Conservation (phyloP, 2,797 vertebrate species). For the Poeciliopsis infans region DNA sequence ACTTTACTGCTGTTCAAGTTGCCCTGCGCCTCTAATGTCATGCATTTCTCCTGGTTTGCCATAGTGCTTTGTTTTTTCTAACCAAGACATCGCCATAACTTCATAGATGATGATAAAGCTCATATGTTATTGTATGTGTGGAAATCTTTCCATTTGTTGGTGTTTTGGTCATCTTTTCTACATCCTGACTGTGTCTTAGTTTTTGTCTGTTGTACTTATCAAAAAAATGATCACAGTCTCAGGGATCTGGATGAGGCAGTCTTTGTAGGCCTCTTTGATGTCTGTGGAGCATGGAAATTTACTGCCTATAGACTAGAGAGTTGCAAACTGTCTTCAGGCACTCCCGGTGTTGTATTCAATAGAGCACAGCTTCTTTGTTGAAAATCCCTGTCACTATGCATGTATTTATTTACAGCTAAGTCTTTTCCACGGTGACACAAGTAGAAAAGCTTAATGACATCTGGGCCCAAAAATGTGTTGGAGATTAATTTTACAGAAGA, state of each 20-base stretch:
- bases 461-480: neutral
- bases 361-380: slow-evolving; percentile 1
- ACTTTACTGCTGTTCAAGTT: neutral
- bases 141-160: neutral
- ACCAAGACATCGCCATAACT: neutral
- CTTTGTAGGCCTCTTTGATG: neutral
- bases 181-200: neutral
- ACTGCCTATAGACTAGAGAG: neutral
- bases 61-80: neutral
- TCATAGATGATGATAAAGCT: neutral
- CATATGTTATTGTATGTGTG: neutral
- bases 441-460: neutral
- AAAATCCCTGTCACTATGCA: neutral
- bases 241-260: neutral
- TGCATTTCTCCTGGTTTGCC: neutral
- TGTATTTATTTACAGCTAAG: slow-evolving; percentile 1
- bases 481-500: neutral
- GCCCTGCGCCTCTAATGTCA: neutral
- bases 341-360: neutral
- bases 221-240: neutral
- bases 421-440: neutral
- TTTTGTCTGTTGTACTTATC: neutral
- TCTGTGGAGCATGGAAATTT: neutral
- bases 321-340: neutral
- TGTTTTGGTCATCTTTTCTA: neutral